phyloP scores from a whole-genome alignment of 1,140 invertebrate genomes.

The Bradynema listronoti region DNA sequence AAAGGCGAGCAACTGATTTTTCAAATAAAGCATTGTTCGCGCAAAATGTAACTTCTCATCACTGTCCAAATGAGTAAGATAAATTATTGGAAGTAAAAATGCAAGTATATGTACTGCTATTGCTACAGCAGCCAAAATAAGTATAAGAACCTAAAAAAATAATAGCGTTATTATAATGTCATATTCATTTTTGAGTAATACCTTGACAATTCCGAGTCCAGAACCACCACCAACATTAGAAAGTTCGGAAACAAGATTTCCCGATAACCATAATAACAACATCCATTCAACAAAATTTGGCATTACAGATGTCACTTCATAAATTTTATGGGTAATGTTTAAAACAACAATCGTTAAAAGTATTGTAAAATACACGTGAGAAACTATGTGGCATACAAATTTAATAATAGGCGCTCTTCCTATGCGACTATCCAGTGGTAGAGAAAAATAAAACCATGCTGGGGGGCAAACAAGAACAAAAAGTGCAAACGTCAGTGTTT shows the following conservation, averaged over 20 bases:
- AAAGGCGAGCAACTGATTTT: conserved; percentile 87
- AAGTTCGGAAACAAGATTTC: conserved; percentile 85
- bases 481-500: conserved; percentile 80
- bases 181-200: too few relatives aligned
- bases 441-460: conserved; percentile 88
- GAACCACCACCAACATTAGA: conserved; percentile 91
- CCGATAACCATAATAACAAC: conserved; percentile 86
- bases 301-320: conserved; percentile 65
- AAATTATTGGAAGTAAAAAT: conserved; percentile 60
- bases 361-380: conserved; percentile 79
- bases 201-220: conserved; percentile 68
- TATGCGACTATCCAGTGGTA: conserved; percentile 86
- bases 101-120: conserved; percentile 81
- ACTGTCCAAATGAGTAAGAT: conserved; percentile 62
- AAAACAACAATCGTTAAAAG: conserved; percentile 67
- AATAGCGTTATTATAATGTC: too few relatives aligned
- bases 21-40: conserved; percentile 54
- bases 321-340: conserved; percentile 53
- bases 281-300: conserved; percentile 89
- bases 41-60: conserved; percentile 57
- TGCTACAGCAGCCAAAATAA: conserved; percentile 72
- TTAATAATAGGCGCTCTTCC: conserved; percentile 78
- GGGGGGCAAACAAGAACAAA: conserved; percentile 84
- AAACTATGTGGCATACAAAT: conserved; percentile 97
- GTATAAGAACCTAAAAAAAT: conserved; percentile 68